Evolutionary conservation across 1,140 invertebrate species (phyloP).

Genomic region (Neuroterus valhalla): DNA sequence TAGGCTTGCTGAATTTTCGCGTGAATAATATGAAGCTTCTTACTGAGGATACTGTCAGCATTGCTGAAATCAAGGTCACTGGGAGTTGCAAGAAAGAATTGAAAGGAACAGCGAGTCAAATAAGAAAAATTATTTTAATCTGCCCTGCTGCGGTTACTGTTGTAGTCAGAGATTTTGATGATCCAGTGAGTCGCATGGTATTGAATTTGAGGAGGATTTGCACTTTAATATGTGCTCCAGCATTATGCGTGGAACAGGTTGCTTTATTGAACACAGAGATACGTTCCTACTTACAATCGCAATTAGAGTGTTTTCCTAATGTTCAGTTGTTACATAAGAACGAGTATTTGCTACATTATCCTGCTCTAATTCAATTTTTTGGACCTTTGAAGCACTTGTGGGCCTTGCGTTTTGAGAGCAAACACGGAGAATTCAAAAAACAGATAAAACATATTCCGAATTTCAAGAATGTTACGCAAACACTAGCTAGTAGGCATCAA

Average conservation of each 20-base stretch:
- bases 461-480: constrained; percentile 36
- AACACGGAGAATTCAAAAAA: constrained; percentile 36
- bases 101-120: constrained; percentile 35
- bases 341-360: constrained; percentile 30
- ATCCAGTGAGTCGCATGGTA: constrained; percentile 37
- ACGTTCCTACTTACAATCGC: constrained; percentile 19
- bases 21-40: background rate
- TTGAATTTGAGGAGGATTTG: constrained; percentile 32
- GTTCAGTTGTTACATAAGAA: constrained; percentile 26
- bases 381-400: constrained; percentile 20
- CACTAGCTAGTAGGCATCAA: background rate
- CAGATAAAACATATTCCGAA: constrained; percentile 31
- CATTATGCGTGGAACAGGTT: constrained; percentile 36
- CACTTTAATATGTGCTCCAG: constrained; percentile 21
- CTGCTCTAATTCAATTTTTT: constrained; percentile 14
- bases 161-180: constrained; percentile 23
- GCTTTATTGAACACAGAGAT: constrained; percentile 34
- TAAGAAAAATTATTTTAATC: constrained; percentile 37
- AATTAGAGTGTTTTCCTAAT: constrained; percentile 15
- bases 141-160: constrained; percentile 35
- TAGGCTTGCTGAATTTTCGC: constrained; percentile 15
- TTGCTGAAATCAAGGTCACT: too few relatives aligned
- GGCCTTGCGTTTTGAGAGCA: constrained; percentile 36
- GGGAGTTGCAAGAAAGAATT: constrained; percentile 34
- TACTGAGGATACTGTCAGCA: background rate